Evolutionary conservation across 2,888 invertebrate species (phyloP).

Genomic region (Heteromurus nitidus): DNA sequence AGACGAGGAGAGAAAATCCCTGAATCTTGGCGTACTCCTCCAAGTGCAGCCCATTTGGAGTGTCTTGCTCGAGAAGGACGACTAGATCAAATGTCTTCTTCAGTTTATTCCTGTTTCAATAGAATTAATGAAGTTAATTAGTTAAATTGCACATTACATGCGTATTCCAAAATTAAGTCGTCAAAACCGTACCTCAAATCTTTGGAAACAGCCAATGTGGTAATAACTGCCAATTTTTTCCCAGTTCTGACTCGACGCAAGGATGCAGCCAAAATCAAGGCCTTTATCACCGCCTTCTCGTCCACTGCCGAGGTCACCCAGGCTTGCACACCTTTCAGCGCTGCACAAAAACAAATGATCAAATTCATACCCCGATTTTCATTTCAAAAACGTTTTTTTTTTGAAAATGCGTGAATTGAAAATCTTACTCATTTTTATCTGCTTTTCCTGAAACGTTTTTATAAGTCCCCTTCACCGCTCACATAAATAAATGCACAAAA

Average conservation of each 20-base stretch:
- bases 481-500: too few relatives aligned
- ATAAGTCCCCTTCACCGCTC: too few relatives aligned
- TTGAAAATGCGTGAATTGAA: too few relatives aligned
- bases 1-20: not conserved
- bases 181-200: slow-evolving; percentile 9
- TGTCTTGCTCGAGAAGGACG: not conserved
- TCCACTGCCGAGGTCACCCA: slow-evolving; percentile 19
- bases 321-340: not conserved
- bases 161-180: not conserved
- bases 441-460: too few relatives aligned
- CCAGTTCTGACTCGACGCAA: slow-evolving; percentile 3
- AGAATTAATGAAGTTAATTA: not conserved
- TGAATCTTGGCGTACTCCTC: slow-evolving; percentile 20
- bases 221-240: slow-evolving; percentile 21
- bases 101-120: slow-evolving; percentile 3
- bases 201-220: not conserved
- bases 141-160: not conserved
- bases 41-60: not conserved
- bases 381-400: too few relatives aligned
- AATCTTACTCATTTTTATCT: too few relatives aligned
- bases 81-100: slow-evolving; percentile 4
- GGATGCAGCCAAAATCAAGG: slow-evolving; percentile 13
- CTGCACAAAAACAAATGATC: too few relatives aligned
- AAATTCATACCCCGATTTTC: too few relatives aligned
- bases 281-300: not conserved